Evolutionary conservation across 2,797 vertebrate species (phyloP).

Genomic region (Eupleurogrammus muticus): DNA sequence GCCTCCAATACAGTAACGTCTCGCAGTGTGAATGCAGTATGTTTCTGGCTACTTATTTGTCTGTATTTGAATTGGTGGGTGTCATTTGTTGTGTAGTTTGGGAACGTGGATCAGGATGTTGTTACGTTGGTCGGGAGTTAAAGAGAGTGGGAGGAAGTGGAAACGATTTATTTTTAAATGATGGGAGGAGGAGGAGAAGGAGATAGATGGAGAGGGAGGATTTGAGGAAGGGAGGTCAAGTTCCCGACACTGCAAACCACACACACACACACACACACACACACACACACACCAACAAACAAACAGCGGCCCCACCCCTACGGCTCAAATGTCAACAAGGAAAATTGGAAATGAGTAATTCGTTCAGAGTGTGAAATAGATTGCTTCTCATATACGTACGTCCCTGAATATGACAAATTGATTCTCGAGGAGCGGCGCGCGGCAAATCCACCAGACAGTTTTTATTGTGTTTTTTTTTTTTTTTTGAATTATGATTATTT

Average conservation of each 20-base stretch:
- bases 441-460: constrained; percentile 73
- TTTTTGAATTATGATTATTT: constrained; percentile 68
- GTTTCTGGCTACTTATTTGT: too few species aligned
- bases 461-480: constrained; percentile 59
- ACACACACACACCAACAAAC: constrained; percentile 28
- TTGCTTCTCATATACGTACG: constrained; percentile 81
- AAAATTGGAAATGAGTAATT: constrained; percentile 84
- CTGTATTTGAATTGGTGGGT: too few species aligned
- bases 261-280: constrained; percentile 13
- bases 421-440: constrained; percentile 72
- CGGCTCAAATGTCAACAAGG: constrained; percentile 82
- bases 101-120: not conserved
- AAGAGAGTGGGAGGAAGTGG: not conserved
- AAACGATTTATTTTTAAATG: not conserved
- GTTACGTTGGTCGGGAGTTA: not conserved
- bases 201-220: constrained; percentile 24
- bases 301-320: constrained; percentile 45
- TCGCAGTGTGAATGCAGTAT: too few species aligned
- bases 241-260: constrained; percentile 1
- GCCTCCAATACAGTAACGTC: too few species aligned
- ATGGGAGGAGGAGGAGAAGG: not conserved
- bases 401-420: constrained; percentile 86
- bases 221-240: constrained; percentile 29
- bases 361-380: constrained; percentile 84
- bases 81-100: too few species aligned